Conservation (phyloP, 2,888 invertebrate species). For the Eustalomyia histrio region DNA sequence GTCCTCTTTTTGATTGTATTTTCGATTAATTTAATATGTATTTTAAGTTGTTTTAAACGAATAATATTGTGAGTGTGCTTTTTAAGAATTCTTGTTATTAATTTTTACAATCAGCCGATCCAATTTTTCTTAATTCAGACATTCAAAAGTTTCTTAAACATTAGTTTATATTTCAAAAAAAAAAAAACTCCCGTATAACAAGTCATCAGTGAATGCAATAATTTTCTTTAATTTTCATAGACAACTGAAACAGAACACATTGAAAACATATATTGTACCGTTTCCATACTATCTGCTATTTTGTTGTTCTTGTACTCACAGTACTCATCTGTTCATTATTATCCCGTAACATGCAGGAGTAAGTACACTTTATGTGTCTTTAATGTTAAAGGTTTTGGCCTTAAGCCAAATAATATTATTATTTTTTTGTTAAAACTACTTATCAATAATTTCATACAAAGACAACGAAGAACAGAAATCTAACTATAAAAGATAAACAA, state of each 20-base stretch:
- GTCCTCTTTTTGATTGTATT: too few species aligned
- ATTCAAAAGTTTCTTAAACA: too few species aligned
- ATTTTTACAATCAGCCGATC: too few species aligned
- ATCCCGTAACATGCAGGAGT: slow-evolving; percentile 48
- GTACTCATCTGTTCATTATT: slow-evolving; percentile 48
- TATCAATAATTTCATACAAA: slow-evolving; percentile 47
- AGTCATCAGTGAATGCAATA: too few species aligned
- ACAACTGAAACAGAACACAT: not conserved
- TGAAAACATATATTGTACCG: too few species aligned
- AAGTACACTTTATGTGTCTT: slow-evolving; percentile 16
- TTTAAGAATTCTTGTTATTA: too few species aligned
- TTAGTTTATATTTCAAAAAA: too few species aligned
- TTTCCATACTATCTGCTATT: not conserved
- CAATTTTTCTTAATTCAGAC: too few species aligned
- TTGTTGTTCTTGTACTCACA: not conserved
- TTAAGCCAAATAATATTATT: slow-evolving; percentile 31
- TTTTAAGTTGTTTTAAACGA: too few species aligned
- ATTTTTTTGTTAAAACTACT: slow-evolving; percentile 39
- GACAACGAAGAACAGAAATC: slow-evolving; percentile 10
- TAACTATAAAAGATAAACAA: slow-evolving; percentile 2
- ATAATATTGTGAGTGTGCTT: too few species aligned
- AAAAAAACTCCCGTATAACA: too few species aligned
- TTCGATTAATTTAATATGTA: too few species aligned
- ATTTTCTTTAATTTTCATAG: not conserved
- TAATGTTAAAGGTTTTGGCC: slow-evolving; percentile 54